Evolutionary conservation across 2,888 invertebrate species (phyloP), one percentile per base, ranked within the genome.

Genomic region (Galeopsomyia nigrocyanea): DNA sequence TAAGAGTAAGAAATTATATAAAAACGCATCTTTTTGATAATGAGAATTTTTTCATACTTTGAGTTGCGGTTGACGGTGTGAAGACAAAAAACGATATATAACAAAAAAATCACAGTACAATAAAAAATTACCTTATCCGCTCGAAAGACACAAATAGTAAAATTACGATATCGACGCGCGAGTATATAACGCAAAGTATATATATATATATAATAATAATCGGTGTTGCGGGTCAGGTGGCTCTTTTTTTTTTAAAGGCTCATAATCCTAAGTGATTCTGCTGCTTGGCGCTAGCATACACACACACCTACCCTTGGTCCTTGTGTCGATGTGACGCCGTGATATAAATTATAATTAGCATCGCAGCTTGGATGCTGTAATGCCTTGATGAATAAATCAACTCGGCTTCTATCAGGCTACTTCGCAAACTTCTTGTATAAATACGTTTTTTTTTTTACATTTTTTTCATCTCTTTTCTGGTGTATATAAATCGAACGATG

Each of bases 281-380:
- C 39, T 39, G 39, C 39, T 39, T 39, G 39, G 7, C 39, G 10
- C 10, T 7, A 39, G 39, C 39, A 22, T 47, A 19, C 53, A 19
- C 17, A 64, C 55, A 57, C 6, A n/a, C 10, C 64, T 26, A 56
- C 71, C 62, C 66, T 68, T 61, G 64, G 70, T 71, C 74, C 74
- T 76, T 71, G 69, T 69, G 66, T 31, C 60, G 67, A 67, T 55
- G 69, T 57, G 62, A 77, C 72, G 73, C 80, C 79, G 82, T 79
- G 81, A 82, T 82, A 83, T 84, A 83, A 84, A 84, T 84, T 84
- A 83, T 84, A 84, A 84, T 84, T 83, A 84, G 82, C 77, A 77
- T 55, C 80, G 13, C 39, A 7, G 13, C 39, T 7, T 39, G 39
- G 13, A 3, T 39, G 39, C 81, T 80, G 83, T 83, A 84, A 84